Evolutionary conservation across 2,888 invertebrate species (phyloP).

Genomic region (Elaeidobius kamerunicus): DNA sequence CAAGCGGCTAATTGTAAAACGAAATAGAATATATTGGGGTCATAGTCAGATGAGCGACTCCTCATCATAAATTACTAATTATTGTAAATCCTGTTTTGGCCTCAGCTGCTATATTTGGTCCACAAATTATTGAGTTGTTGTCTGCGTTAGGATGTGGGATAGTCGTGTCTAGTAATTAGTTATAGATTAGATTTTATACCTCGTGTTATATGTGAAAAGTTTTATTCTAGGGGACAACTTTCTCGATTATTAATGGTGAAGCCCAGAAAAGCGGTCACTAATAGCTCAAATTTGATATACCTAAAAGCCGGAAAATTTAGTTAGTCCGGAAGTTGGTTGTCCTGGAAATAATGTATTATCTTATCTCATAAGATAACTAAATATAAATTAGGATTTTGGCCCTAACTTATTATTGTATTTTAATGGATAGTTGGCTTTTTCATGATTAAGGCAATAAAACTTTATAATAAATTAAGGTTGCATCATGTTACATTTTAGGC

Average conservation of each 20-base stretch:
- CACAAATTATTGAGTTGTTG: constrained; percentile 20
- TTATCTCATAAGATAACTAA: too few relatives aligned
- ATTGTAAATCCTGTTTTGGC: constrained; percentile 24
- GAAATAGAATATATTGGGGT: constrained; percentile 24
- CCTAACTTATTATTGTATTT: too few relatives aligned
- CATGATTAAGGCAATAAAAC: too few relatives aligned
- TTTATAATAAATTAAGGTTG: too few relatives aligned
- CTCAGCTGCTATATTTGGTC: constrained; percentile 17
- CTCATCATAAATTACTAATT: constrained; percentile 26
- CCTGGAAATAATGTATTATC: too few relatives aligned
- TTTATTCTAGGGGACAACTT: not conserved
- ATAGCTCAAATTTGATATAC: not conserved
- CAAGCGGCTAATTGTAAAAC: constrained; percentile 21
- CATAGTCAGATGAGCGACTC: constrained; percentile 16
- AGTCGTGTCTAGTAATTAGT: not conserved
- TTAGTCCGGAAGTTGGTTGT: too few relatives aligned
- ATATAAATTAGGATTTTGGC: too few relatives aligned
- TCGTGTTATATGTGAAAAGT: constrained; percentile 1
- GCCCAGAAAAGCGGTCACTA: not conserved
- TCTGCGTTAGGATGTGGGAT: constrained; percentile 4
- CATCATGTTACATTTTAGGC: too few relatives aligned
- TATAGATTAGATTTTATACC: constrained; percentile 1
- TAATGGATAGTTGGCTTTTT: too few relatives aligned
- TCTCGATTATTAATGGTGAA: not conserved
- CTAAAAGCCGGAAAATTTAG: too few relatives aligned